Conservation (phyloP, 2,797 vertebrate species). For the Myotis planiceps region DNA sequence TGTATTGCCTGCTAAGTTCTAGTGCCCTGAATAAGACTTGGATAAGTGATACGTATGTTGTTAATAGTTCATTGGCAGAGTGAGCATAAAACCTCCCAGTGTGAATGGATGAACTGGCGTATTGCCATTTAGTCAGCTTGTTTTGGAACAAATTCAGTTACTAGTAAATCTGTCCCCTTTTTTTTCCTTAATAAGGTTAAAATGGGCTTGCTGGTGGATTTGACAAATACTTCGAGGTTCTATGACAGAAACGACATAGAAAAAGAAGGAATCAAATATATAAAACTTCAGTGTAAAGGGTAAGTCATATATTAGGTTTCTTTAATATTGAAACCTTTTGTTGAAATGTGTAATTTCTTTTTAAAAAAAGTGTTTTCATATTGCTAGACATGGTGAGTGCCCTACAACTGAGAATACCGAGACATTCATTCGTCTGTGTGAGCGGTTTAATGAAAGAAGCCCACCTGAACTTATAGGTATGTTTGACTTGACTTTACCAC, state of each 20-base stretch:
- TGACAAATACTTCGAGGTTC: conserved; percentile 97
- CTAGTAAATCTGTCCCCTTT: conserved; percentile 8
- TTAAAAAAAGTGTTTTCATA: conserved; percentile 49
- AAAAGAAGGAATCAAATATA: conserved; percentile 95
- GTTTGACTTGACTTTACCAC: conserved; percentile 24
- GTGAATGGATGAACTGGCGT: neutral
- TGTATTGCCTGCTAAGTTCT: neutral
- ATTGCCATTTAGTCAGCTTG: neutral
- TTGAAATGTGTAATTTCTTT: conserved; percentile 20
- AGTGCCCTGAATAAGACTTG: conserved; percentile 4
- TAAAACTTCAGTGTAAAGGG: conserved; percentile 98
- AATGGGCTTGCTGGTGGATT: conserved; percentile 96
- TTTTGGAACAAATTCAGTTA: conserved; percentile 56
- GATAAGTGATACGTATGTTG: neutral
- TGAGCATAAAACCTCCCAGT: neutral
- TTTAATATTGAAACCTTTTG: conserved; percentile 55
- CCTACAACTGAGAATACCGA: conserved; percentile 93
- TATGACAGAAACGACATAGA: conserved; percentile 97
- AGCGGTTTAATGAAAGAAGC: conserved; percentile 94
- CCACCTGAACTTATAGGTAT: conserved; percentile 96
- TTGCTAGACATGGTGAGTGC: conserved; percentile 94
- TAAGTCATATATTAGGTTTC: conserved; percentile 82
- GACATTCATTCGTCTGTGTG: conserved; percentile 94
- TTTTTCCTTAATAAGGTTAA: conserved; percentile 90
- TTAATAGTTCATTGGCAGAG: neutral